Base-by-base conservation (phyloP, 2,113 vertebrate genomes). In the Myodes glareolus region DNA sequence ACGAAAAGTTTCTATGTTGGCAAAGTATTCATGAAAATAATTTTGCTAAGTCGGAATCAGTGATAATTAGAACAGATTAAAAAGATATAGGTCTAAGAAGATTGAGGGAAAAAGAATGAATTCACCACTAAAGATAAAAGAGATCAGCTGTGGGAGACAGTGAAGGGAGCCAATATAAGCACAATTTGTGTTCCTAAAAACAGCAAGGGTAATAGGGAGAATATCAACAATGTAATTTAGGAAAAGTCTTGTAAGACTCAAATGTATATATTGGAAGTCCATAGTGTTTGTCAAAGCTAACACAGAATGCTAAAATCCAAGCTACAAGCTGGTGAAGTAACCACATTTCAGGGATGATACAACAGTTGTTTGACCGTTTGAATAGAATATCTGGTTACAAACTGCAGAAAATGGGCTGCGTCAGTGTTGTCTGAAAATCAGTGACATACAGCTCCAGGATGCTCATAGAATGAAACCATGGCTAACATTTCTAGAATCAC, bases 121-220 rank as follows among this genome's bases (percentile, higher is more conserved):
- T 90, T 68, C 86, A 17, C 58, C 81, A 91, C 33, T 86, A 94
- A 93, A 95, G 21, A 47, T 81, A 81, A 63, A 94, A 85, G 23
- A 92, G 84, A 9, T 50, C 68, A 87, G 19, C 17, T 80, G 27
- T 61, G 17, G 19, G 90, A 92, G 39, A n/a, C 39, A 94, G 2
- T 92, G 85, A 93, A 77, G n/a, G 73, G 65, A 92, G 84, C 39
- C 47, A 95, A 96, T 47, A 95, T 70, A 94, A 91, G 94, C 72
- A 95, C 84, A 97, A 96, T 87, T 95, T 94, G 81, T 82, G 36
- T 86, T 33, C 14, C 72, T 81, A 75, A 92, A 95, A 90, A 87
- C 63, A 95, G 77, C 27, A 86, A 52, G 94, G 86, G 58, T 27
- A 96, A 88, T 77, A 33, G 19, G 4, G n/a, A 45, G 97, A 92